A percentile compares a stretch with the other conserved stretches of the same genome.
Evolutionary conservation across 2,888 invertebrate species (phyloP).

Genomic region (Patella caerulea): DNA sequence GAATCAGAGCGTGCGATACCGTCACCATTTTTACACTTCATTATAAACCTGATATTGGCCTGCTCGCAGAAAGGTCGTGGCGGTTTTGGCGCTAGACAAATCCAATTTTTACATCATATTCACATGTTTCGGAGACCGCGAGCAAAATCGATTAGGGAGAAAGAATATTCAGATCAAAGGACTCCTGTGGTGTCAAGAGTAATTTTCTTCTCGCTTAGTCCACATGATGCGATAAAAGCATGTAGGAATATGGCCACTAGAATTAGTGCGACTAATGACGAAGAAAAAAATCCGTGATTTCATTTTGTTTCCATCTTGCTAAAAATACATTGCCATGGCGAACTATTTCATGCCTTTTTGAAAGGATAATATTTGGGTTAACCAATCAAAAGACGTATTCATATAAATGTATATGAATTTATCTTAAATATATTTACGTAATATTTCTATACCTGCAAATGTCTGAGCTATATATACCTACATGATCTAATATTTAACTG

Average conservation of each 20-base stretch:
- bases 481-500: too few relatives aligned
- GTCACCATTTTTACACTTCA: slow-evolving; percentile 14
- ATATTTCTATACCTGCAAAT: too few relatives aligned
- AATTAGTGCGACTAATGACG: slow-evolving; percentile 26
- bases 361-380: too few relatives aligned
- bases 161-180: slow-evolving; percentile 28
- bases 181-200: slow-evolving; percentile 17
- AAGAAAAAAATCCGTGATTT: slow-evolving; percentile 20
- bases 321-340: slow-evolving; percentile 1
- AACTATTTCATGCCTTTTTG: not conserved
- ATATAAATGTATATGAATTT: too few relatives aligned
- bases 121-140: slow-evolving; percentile 21
- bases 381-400: too few relatives aligned
- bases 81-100: slow-evolving; percentile 27
- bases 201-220: slow-evolving; percentile 22
- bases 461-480: too few relatives aligned
- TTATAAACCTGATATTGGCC: slow-evolving; percentile 11
- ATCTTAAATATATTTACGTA: too few relatives aligned
- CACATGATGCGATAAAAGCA: slow-evolving; percentile 28
- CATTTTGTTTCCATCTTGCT: slow-evolving; percentile 16
- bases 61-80: slow-evolving; percentile 16
- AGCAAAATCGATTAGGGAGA: slow-evolving; percentile 25
- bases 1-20: slow-evolving; percentile 17
- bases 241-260: slow-evolving; percentile 24
- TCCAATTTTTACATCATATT: slow-evolving; percentile 30